Evolutionary conservation across 2,797 vertebrate species (phyloP).

Genomic region (Spinus pinus): DNA sequence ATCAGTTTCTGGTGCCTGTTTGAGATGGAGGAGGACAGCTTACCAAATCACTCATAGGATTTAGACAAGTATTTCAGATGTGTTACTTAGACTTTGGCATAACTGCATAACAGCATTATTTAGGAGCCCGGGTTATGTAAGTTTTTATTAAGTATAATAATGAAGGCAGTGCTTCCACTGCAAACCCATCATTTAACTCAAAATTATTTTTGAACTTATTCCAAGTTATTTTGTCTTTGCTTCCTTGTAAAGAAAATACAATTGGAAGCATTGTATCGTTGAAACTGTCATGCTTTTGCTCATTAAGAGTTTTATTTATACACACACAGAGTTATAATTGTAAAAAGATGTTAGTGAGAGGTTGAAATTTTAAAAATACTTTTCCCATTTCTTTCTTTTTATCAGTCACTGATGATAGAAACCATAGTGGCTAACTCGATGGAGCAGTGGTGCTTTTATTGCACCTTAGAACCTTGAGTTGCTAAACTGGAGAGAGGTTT

Average conservation of each 20-base stretch:
- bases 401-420: not conserved
- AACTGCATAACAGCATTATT: not conserved
- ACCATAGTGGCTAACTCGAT: not conserved
- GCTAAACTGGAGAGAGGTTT: not conserved
- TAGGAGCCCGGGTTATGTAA: not conserved
- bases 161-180: not conserved
- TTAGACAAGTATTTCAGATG: not conserved
- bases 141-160: not conserved
- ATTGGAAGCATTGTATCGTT: not conserved
- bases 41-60: not conserved
- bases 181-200: not conserved
- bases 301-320: not conserved
- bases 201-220: not conserved
- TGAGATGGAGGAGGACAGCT: not conserved
- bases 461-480: not conserved
- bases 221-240: not conserved
- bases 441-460: not conserved
- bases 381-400: not conserved
- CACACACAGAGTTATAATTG: not conserved
- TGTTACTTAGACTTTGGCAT: not conserved
- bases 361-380: not conserved
- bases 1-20: not conserved
- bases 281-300: not conserved
- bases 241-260: not conserved
- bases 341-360: not conserved